A percentile compares a stretch with the other conserved stretches of the same genome.
These are phyloP conservation scores for Cryptus armator DNA, from an alignment of 2,888 invertebrate genomes.

Conservation along the genomic window DNA sequence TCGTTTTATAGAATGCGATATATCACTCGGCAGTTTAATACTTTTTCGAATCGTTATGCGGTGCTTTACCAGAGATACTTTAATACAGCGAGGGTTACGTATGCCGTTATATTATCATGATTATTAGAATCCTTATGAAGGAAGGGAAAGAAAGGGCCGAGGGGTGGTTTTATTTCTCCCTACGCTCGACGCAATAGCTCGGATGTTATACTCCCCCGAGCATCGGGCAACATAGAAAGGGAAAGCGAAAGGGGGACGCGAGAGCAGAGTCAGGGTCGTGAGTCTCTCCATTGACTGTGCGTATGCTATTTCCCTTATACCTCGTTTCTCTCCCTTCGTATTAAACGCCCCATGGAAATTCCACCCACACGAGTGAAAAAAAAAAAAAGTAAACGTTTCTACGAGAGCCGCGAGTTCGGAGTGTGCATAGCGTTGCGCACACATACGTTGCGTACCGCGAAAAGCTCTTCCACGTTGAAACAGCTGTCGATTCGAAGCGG, in stretches of 20 bases:
- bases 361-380: constrained; percentile 72
- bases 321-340: constrained; percentile 65
- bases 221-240: constrained; percentile 30
- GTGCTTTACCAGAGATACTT: constrained; percentile 9
- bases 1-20: constrained; percentile 41
- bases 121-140: constrained; percentile 52
- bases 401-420: constrained; percentile 23
- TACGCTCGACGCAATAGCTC: constrained; percentile 34
- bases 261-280: constrained; percentile 50
- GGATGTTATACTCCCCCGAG: constrained; percentile 39
- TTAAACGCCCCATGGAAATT: constrained; percentile 71
- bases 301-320: constrained; percentile 55
- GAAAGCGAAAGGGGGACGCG: constrained; percentile 48
- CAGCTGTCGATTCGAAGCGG: constrained; percentile 73
- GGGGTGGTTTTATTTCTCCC: constrained; percentile 56
- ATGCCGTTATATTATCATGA: constrained; percentile 58
- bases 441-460: constrained; percentile 26
- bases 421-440: constrained; percentile 13
- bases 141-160: constrained; percentile 13
- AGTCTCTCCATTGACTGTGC: constrained; percentile 49
- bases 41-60: constrained; percentile 51
- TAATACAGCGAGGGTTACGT: constrained; percentile 36
- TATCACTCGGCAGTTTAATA: neutral
- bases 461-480: constrained; percentile 68
- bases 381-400: constrained; percentile 53